A percentile compares a stretch with the other conserved stretches of the same genome.
Conservation (phyloP, 1,140 invertebrate genomes). For the Dryas iulia region DNA sequence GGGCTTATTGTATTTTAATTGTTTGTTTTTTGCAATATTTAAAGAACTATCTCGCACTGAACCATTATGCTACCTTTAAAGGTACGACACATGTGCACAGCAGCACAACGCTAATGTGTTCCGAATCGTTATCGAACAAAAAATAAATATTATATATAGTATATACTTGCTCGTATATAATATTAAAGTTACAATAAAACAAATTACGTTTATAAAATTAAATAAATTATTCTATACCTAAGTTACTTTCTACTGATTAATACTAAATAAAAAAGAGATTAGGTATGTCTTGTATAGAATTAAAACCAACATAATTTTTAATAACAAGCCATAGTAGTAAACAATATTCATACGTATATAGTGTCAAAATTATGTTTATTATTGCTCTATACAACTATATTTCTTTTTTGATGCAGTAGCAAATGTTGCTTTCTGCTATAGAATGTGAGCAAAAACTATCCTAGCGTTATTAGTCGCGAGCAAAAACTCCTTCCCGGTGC, state of each 20-base stretch:
- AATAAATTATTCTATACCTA: no score
- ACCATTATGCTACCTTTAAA: not conserved
- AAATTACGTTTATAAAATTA: no score
- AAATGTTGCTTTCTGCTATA: slow-evolving; percentile 36
- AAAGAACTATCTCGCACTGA: not conserved
- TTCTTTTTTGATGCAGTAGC: slow-evolving; percentile 14
- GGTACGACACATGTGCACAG: not conserved
- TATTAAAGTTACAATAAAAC: no score
- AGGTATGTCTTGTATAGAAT: no score
- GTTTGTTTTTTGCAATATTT: not conserved
- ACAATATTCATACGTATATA: not conserved
- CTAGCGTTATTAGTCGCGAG: slow-evolving; percentile 41
- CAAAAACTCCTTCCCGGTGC: slow-evolving; percentile 49
- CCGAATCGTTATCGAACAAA: not conserved
- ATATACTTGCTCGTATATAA: no score
- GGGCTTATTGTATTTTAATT: no score
- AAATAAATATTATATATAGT: not conserved
- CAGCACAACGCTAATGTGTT: not conserved
- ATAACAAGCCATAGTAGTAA: not conserved
- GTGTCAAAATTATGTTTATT: not conserved
- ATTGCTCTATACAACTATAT: not conserved
- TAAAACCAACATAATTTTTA: not conserved
- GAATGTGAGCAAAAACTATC: slow-evolving; percentile 56
- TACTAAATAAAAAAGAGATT: no score
- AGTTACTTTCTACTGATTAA: no score